Conservation (phyloP, 2,888 invertebrate species). For the Caenorhabditis sp. region DNA sequence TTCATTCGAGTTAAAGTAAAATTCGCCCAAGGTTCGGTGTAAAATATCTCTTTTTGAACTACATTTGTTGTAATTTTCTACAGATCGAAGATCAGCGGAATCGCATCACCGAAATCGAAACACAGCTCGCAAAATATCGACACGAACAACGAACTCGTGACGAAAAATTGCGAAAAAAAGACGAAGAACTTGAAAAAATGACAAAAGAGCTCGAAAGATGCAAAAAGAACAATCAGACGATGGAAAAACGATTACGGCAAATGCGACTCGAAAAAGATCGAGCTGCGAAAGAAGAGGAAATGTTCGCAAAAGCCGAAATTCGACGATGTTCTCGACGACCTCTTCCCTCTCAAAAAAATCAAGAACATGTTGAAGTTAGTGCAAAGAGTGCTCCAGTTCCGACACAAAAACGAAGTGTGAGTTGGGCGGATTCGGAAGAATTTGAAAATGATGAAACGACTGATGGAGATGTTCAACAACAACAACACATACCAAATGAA, state of each 20-base stretch:
- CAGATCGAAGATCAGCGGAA: conserved; percentile 17
- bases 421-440: conserved; percentile 3
- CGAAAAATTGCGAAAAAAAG: conserved; percentile 19
- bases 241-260: conserved; percentile 23
- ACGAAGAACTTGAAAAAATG: conserved; percentile 18
- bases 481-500: neutral
- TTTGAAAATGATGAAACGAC: neutral
- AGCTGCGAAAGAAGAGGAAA: conserved; percentile 14
- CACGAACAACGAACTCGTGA: conserved; percentile 14
- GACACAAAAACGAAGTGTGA: neutral
- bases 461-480: neutral
- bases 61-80: neutral
- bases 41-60: neutral
- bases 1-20: too few relatives aligned
- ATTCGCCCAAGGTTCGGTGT: too few relatives aligned
- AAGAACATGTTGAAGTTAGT: neutral
- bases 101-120: conserved; percentile 6
- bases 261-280: conserved; percentile 18
- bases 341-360: neutral
- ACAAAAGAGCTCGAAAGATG: conserved; percentile 5
- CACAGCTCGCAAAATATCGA: conserved; percentile 11
- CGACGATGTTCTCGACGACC: neutral
- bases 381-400: neutral
- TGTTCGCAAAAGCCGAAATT: conserved; percentile 12
- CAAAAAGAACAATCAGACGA: neutral